Base-by-base conservation (phyloP, 30 jellyfish, hydroid and myxozoan genomes). In the Sanderia malayensis region DNA sequence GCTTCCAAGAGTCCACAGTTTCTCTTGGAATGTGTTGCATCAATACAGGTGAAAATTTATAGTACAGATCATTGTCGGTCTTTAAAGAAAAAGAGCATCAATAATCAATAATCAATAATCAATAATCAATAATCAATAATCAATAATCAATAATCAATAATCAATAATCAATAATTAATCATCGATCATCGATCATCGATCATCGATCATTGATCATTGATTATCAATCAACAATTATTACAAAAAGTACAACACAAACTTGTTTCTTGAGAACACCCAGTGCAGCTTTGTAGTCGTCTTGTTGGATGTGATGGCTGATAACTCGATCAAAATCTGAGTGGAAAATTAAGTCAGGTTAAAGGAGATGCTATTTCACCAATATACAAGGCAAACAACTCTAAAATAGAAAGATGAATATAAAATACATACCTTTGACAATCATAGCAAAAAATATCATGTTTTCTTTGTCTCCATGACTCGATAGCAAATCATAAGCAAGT, bases 381-480 rank as follows among this genome's bases (percentile, higher is more conserved):
- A n/a, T n/a, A n/a, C n/a, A n/a, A n/a, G n/a, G n/a, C n/a, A n/a
- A n/a, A n/a, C n/a, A n/a, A n/a, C n/a, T n/a, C n/a, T n/a, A n/a
- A n/a, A n/a, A n/a, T n/a, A n/a, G n/a, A n/a, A n/a, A n/a, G n/a
- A n/a, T n/a, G n/a, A n/a, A n/a, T n/a, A n/a, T n/a, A n/a, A n/a
- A 11, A 0, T 11, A 23, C 80, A 53, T 32, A 82, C 97, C 97
- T 57, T 90, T 94, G 94, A 90, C 78, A 25, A 82, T 64, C 90
- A 82, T 82, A 0, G 97, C 97, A 72, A 90, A 90, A 68, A 82
- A 90, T 17, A 90, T 90, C 94, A 90, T 73, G 69, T 90, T 90
- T 31, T 83, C 97, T 0, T 95, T 82, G 71, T 90, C 97, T 4
- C 94, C 95, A 63, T 90, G 97, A 58, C 97, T 83, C 60, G 97